Base-by-base conservation (phyloP, 2,888 invertebrate species). In the Sacculina carcini region DNA sequence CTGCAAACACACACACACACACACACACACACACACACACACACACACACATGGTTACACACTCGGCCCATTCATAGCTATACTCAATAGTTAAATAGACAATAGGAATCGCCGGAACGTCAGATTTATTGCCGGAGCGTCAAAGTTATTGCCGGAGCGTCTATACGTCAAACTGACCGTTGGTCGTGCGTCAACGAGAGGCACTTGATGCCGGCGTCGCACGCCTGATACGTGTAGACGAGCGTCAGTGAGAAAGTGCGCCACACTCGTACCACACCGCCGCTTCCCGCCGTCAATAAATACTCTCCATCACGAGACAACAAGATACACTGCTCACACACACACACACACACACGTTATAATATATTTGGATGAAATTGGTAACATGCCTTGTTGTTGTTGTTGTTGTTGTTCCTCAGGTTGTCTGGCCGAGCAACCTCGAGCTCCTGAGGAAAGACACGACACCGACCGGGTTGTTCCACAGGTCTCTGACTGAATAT, bases 251-350 rank as follows among this genome's bases (percentile, higher is more conserved):
- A 94, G 71, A 89, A 90, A 52, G 94, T 87, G 64, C 96, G 76
- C 90, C 94, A 92, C 57, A 99, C 58, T 71, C 94, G 90, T 59
- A 96, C 94, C 59, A 92, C 84, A 57, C 96, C 96, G 63, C 81
- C 83, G 65, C 89, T 90, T 16, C 94, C 94, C 57, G 90, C 96
- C 59, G 92, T 83, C 76, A 94, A 87, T 66, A 98, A 73, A 70
- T 96, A 98, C 71, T 98, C 96, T 58, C 98, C 98, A 71, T 98
- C 96, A 53, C 96, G 79, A 58, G 90, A 94, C 64, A 96, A 70
- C 62, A 83, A 73, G 73, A 87, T 74, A 69, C 86, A 85, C 85
- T 86, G 66, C 16, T 67, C 67, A 54, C 39, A 57, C 7, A 6
- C n/a, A 36, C 14, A 2, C 2, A 2, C 10, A 10, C 48, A 29